Conservation (phyloP, 2,797 vertebrate genomes). For the Argyrosomus regius region DNA sequence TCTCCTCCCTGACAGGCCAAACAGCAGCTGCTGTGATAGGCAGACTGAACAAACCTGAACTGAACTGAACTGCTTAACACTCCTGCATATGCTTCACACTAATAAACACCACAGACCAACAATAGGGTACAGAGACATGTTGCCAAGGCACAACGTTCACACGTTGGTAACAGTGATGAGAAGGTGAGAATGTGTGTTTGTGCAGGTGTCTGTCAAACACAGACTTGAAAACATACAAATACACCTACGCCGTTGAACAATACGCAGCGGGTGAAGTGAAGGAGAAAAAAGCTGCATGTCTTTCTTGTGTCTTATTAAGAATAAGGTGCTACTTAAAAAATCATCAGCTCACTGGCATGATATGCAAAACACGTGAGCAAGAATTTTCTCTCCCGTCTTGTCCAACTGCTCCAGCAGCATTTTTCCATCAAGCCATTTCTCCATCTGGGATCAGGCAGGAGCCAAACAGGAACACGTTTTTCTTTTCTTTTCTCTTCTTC, state of each 20-base stretch:
- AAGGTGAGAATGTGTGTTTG: slow-evolving; percentile 40
- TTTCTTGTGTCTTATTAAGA: neutral
- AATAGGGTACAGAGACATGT: slow-evolving; percentile 8
- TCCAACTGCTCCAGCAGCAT: slow-evolving; percentile 36
- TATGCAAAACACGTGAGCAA: neutral
- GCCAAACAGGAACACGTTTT: slow-evolving; percentile 52
- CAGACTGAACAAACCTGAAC: neutral
- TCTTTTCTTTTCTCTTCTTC: neutral
- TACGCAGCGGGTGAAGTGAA: slow-evolving; percentile 2
- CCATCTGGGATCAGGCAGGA: slow-evolving; percentile 43
- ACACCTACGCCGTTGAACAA: slow-evolving; percentile 9
- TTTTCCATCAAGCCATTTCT: slow-evolving; percentile 41
- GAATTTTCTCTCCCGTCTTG: neutral
- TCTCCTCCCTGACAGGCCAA: neutral
- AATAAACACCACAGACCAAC: slow-evolving; percentile 23
- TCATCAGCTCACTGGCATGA: neutral
- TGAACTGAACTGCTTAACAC: slow-evolving; percentile 12
- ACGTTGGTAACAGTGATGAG: slow-evolving; percentile 7
- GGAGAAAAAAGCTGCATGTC: neutral
- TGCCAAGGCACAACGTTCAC: slow-evolving; percentile 21
- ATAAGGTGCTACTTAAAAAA: neutral
- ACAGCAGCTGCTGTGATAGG: slow-evolving; percentile 40
- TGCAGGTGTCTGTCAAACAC: slow-evolving; percentile 58
- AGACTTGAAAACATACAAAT: slow-evolving; percentile 14
- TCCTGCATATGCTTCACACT: slow-evolving; percentile 44